phyloP scores from a whole-genome alignment of 2,797 vertebrate species.

The Poeciliopsis presidionis region DNA sequence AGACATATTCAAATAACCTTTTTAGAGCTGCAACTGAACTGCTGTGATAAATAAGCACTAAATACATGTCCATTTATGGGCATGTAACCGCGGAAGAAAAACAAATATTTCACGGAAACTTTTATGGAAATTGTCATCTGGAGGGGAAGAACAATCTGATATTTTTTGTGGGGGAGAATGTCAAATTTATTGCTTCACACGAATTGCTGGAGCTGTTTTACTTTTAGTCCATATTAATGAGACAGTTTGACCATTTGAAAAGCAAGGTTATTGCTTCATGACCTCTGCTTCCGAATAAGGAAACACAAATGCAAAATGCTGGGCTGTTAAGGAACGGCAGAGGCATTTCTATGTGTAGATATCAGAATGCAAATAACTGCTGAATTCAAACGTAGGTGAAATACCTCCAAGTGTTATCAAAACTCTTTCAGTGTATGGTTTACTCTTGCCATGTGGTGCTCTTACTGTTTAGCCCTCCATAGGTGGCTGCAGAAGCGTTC shows the following conservation, averaged over 20 bases:
- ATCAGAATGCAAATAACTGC: conserved; percentile 13
- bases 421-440: background rate
- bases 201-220: background rate
- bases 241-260: background rate
- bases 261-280: background rate
- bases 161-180: background rate
- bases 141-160: background rate
- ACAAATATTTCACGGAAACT: background rate
- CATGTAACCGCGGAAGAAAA: background rate
- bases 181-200: background rate
- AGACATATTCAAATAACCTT: background rate
- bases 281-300: background rate
- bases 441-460: background rate
- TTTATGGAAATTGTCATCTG: conserved; percentile 4
- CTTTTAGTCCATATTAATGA: background rate
- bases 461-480: background rate
- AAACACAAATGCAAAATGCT: background rate
- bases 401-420: background rate
- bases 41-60: background rate
- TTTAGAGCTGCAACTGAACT: background rate
- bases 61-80: background rate
- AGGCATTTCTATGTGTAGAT: background rate
- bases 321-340: background rate
- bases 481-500: background rate
- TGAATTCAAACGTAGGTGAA: background rate